phyloP scores from a whole-genome alignment of 2,113 vertebrate genomes.

The Pungitius pungitius region DNA sequence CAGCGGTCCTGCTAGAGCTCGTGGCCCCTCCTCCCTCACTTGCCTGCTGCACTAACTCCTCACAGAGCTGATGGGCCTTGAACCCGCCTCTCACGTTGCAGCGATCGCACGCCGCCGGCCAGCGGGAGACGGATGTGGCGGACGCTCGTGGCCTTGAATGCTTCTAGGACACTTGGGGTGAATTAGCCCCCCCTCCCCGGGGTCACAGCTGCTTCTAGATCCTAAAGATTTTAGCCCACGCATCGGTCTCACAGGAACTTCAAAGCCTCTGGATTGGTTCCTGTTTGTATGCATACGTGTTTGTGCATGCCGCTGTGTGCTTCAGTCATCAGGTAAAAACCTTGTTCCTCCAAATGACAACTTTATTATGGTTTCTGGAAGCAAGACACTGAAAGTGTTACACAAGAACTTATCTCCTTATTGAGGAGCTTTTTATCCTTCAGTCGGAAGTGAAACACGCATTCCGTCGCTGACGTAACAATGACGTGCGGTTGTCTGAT shows the following conservation, averaged over 20 bases:
- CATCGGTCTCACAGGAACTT: conserved; percentile 28
- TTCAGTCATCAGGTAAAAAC: conserved; percentile 1
- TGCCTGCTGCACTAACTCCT: conserved; percentile 66
- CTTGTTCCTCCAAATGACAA: conserved; percentile 1
- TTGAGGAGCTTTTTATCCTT: not conserved
- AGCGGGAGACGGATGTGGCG: too few species aligned
- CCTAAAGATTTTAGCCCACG: conserved; percentile 4
- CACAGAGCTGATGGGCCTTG: conserved; percentile 40
- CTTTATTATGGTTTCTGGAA: not conserved
- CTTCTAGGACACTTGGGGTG: conserved; percentile 14
- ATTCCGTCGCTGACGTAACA: not conserved
- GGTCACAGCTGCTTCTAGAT: conserved; percentile 24
- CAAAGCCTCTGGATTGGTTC: not conserved
- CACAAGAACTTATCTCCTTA: not conserved
- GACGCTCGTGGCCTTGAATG: conserved; percentile 28
- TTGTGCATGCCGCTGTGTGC: conserved; percentile 20
- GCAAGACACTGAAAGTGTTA: not conserved
- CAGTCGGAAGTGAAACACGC: not conserved
- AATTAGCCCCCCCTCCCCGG: not conserved
- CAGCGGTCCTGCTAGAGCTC: conserved; percentile 30
- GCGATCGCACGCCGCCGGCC: too few species aligned
- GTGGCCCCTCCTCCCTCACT: conserved; percentile 48
- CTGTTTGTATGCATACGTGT: conserved; percentile 11
- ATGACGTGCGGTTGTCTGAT: conserved; percentile 3
- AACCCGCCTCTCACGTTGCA: conserved; percentile 30